A percentile compares a stretch with the other conserved stretches of the same genome.
Evolutionary conservation across 2,113 vertebrate genomes (phyloP).

Genomic region (Ancistrus triradiatus): DNA sequence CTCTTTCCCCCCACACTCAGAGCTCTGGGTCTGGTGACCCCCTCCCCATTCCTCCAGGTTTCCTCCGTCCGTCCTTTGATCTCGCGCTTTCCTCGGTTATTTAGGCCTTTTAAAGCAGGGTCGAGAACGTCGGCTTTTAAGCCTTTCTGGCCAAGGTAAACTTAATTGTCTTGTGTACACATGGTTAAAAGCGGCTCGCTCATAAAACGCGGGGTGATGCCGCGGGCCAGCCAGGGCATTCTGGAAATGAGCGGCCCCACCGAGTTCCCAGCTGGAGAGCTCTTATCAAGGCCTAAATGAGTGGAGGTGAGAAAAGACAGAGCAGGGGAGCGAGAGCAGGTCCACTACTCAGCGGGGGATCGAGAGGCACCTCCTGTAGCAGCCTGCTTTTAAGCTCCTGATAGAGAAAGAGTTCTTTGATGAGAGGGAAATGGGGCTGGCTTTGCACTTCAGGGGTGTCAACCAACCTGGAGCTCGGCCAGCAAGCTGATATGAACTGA

Average conservation of each 20-base stretch:
- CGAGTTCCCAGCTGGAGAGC: slow-evolving; percentile 45
- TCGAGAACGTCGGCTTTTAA: slow-evolving; percentile 49
- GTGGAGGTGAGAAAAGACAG: slow-evolving; percentile 56
- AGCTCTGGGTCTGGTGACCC: slow-evolving; percentile 27
- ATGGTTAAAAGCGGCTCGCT: slow-evolving; percentile 49
- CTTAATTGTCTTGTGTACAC: slow-evolving; percentile 53
- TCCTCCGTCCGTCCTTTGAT: slow-evolving; percentile 46
- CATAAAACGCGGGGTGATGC: slow-evolving; percentile 44
- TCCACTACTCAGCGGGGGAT: slow-evolving; percentile 30
- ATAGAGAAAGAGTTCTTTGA: slow-evolving; percentile 29
- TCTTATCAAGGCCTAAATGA: slow-evolving; percentile 51
- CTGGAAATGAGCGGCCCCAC: slow-evolving; percentile 36
- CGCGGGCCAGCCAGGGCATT: slow-evolving; percentile 36
- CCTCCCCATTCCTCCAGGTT: slow-evolving; percentile 26
- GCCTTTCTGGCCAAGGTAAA: slow-evolving; percentile 50
- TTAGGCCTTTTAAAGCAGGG: slow-evolving; percentile 38
- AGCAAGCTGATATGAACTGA: too few species aligned
- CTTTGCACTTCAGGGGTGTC: slow-evolving; percentile 32
- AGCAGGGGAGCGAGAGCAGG: slow-evolving; percentile 32
- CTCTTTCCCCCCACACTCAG: slow-evolving; percentile 2
- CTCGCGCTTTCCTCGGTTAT: slow-evolving; percentile 48
- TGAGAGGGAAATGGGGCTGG: slow-evolving; percentile 5
- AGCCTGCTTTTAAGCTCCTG: slow-evolving; percentile 25
- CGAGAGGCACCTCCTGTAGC: slow-evolving; percentile 18
- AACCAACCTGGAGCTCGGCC: slow-evolving; percentile 19